Base-by-base conservation (phyloP, 2,888 invertebrate genomes). In the Strigamia crassipes region DNA sequence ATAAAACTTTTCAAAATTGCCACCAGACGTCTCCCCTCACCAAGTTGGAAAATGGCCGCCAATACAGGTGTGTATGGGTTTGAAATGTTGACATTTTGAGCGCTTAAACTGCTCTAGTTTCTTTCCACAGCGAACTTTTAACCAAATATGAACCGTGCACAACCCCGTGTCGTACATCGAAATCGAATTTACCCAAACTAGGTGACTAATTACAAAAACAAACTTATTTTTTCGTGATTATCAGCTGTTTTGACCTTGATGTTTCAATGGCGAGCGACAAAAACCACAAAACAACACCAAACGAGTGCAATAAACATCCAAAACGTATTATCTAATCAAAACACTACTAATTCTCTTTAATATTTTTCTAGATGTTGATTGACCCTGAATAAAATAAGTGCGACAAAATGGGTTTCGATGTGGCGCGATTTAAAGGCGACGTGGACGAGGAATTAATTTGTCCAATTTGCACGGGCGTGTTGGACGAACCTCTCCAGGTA, bases 381-480 rank as follows among this genome's bases (percentile, higher is more conserved):
- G 34, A n/a, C n/a, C n/a, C n/a, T n/a, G n/a, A n/a, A n/a, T n/a
- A n/a, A n/a, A n/a, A n/a, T n/a, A n/a, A 41, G 8, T 41, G 41
- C 12, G 12, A 41, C 41, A 41, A 41, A 41, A 98, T 98, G 97
- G 97, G 97, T 87, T 97, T 94, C 91, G 97, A 97, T 90, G 91
- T 96, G 86, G 93, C 92, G 89, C 92, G 97, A 87, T 97, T 98
- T 91, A 93, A 95, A 90, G 96, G 96, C 87, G 95, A 95, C 88
- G 97, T 98, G 85, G 97, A 98, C 89, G 97, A 97, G 90, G 98
- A 98, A 90, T 91, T 98, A 84, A 92, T 97, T 86, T 98, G 97
- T 87, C 95, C 97, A 84, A 97, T 98, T 89, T 98, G 97, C 89
- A 95, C 96, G 84, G 95, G 95, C 84, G 97, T 98, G 84, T 89